Evolutionary conservation across 1,140 invertebrate genomes (phyloP).

Genomic region (Octopus sinensis): DNA sequence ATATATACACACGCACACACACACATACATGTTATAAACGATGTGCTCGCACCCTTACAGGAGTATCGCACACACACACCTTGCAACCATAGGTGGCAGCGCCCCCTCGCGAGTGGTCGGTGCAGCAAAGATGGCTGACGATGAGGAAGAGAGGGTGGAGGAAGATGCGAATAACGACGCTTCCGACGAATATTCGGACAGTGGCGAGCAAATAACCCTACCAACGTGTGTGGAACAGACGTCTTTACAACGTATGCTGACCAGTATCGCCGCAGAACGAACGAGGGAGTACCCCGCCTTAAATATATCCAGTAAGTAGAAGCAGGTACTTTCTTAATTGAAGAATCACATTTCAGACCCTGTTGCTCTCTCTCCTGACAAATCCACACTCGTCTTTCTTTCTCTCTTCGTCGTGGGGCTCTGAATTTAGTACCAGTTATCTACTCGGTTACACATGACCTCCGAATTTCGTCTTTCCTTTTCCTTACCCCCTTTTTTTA

Average conservation of each 20-base stretch:
- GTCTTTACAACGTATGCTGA: constrained; percentile 7
- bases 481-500: too few relatives aligned
- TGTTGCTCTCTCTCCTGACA: too few relatives aligned
- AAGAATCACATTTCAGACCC: too few relatives aligned
- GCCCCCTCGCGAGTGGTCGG: too few relatives aligned
- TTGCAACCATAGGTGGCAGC: too few relatives aligned
- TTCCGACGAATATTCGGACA: background rate
- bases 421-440: too few relatives aligned
- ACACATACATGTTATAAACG: background rate
- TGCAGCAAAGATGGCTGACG: background rate
- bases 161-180: background rate
- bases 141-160: constrained; percentile 8
- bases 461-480: too few relatives aligned
- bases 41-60: too few relatives aligned
- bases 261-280: background rate
- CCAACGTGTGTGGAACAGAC: background rate
- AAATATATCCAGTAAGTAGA: constrained; percentile 1
- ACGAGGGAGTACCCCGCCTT: background rate
- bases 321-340: background rate
- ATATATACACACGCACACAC: background rate
- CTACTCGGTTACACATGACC: too few relatives aligned
- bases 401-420: too few relatives aligned
- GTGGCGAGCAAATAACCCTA: background rate
- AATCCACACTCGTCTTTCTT: too few relatives aligned
- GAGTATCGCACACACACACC: too few relatives aligned